These are phyloP conservation scores for Olivierus martensii DNA, from an alignment of 1,140 invertebrate species.

Conservation along the genomic window DNA sequence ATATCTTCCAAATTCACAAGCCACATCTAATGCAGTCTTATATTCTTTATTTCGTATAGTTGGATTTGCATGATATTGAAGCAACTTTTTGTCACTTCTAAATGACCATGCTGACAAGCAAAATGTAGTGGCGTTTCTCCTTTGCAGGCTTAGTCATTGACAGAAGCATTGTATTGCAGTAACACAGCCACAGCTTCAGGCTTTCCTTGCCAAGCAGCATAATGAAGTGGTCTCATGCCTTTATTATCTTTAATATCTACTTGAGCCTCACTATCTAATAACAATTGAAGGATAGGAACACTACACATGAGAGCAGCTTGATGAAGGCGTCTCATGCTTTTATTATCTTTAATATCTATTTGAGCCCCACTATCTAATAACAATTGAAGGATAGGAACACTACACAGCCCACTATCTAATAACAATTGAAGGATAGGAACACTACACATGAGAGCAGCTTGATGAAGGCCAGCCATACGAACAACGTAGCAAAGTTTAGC, in stretches of 20 bases:
- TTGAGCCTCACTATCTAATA: too few species aligned
- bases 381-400: too few species aligned
- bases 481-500: too few species aligned
- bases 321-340: constrained; percentile 23
- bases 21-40: constrained; percentile 33
- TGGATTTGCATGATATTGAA: constrained; percentile 30
- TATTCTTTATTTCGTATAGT: constrained; percentile 28
- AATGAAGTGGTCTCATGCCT: constrained; percentile 35
- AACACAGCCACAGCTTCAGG: constrained; percentile 28
- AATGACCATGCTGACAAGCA: constrained; percentile 32
- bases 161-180: constrained; percentile 28
- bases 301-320: constrained; percentile 18
- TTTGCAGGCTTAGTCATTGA: constrained; percentile 30
- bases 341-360: constrained; percentile 29
- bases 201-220: constrained; percentile 34
- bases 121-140: constrained; percentile 33
- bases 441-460: constrained; percentile 31
- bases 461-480: constrained; percentile 30
- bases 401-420: too few species aligned
- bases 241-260: too few species aligned
- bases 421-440: too few species aligned
- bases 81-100: constrained; percentile 31
- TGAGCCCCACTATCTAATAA: too few species aligned
- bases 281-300: too few species aligned
- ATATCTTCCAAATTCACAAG: constrained; percentile 34